phyloP scores from a whole-genome alignment of 2,797 vertebrate genomes.

The Falco novaeseelandiae region DNA sequence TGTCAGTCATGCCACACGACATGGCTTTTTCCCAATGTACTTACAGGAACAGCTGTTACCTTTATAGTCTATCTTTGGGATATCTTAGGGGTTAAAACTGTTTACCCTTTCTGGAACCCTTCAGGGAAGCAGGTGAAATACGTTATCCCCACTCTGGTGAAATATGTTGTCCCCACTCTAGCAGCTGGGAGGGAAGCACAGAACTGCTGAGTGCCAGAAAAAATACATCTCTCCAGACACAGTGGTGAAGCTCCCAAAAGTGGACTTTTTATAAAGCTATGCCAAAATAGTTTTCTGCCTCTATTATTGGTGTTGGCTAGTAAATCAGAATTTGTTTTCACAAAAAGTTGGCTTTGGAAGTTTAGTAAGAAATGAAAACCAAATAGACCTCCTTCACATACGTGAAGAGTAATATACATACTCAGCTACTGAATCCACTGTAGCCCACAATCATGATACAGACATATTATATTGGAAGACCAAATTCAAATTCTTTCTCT shows the following conservation, averaged over 20 bases:
- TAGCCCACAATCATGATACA: not conserved
- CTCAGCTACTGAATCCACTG: not conserved
- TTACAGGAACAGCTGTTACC: not conserved
- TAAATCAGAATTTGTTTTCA: not conserved
- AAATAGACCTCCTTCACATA: not conserved
- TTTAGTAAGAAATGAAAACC: not conserved
- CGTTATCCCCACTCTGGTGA: accelerated
- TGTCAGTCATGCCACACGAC: not conserved
- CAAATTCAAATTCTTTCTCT: not conserved
- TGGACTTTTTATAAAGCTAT: not conserved
- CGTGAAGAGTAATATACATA: not conserved
- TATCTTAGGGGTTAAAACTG: not conserved
- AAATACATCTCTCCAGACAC: not conserved
- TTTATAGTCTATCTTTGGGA: not conserved
- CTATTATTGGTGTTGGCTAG: not conserved
- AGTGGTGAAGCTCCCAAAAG: not conserved
- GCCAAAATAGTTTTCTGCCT: not conserved
- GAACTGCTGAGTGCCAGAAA: not conserved
- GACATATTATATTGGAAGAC: not conserved
- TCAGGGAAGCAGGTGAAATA: not conserved
- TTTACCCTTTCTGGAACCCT: not conserved
- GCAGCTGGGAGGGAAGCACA: not conserved
- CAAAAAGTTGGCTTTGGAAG: not conserved
- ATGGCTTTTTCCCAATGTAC: not conserved
- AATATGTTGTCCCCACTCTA: not conserved